Evolutionary conservation across 2,113 vertebrate genomes (phyloP).

Genomic region (Syrmaticus mikado): DNA sequence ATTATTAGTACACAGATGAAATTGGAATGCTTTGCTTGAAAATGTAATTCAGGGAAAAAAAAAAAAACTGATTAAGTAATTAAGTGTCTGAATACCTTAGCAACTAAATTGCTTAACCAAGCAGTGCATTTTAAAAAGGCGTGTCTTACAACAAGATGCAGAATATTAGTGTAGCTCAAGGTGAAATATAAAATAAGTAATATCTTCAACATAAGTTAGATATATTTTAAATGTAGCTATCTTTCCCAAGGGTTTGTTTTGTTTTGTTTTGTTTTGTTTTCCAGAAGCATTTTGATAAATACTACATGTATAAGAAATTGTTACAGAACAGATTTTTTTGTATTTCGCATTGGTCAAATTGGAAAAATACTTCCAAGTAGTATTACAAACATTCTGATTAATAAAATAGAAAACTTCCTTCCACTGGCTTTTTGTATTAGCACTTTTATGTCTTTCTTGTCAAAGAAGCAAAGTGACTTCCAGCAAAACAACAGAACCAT

Average conservation of each 20-base stretch:
- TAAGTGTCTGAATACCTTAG: background rate
- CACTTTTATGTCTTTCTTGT: background rate
- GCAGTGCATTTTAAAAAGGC: background rate
- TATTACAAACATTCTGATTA: background rate
- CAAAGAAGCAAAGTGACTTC: background rate
- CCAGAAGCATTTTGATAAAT: background rate
- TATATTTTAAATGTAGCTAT: background rate
- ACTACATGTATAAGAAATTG: background rate
- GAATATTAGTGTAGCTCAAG: background rate
- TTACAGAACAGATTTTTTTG: background rate
- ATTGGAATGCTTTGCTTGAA: background rate
- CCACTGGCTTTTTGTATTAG: background rate
- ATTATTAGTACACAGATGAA: background rate
- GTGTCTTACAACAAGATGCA: background rate
- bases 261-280: background rate
- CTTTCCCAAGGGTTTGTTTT: background rate
- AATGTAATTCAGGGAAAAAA: background rate
- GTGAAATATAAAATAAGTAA: background rate
- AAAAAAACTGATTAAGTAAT: background rate
- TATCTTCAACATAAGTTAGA: background rate
- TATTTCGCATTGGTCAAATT: background rate
- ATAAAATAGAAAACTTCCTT: background rate
- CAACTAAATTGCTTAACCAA: background rate
- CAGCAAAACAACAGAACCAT: background rate
- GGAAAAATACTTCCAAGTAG: background rate